A percentile compares a stretch with the other conserved stretches of the same genome.
phyloP scores from a whole-genome alignment of 2,888 invertebrate species.

The Macrosiphum euphorbiae region DNA sequence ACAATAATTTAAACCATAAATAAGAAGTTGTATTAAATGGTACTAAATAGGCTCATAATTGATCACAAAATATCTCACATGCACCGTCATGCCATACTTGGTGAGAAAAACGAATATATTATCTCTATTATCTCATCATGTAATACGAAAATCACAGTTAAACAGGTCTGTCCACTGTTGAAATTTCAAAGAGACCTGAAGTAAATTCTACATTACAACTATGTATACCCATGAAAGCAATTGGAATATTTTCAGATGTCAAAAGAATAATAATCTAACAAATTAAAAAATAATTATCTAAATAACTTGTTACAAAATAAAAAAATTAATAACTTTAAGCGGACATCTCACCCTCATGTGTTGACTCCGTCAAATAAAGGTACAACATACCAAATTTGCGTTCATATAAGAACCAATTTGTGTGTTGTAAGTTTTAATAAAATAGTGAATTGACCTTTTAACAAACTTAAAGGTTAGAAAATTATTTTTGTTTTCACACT shows the following conservation, averaged over 20 bases:
- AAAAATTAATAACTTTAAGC: background rate
- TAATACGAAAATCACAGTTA: background rate
- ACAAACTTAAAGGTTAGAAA: background rate
- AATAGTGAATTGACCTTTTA: background rate
- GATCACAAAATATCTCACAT: background rate
- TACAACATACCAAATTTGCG: background rate
- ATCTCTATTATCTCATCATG: background rate
- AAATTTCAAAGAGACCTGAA: background rate
- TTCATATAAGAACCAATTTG: background rate
- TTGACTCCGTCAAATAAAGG: background rate
- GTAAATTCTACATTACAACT: background rate
- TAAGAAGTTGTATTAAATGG: background rate
- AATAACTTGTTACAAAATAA: background rate
- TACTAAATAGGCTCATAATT: background rate
- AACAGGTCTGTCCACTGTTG: background rate
- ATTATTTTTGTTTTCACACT: background rate
- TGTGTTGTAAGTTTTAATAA: background rate
- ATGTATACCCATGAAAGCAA: background rate
- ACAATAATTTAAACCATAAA: background rate
- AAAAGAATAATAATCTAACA: background rate
- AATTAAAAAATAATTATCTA: background rate
- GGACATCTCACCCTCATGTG: background rate
- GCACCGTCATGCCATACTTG: too few relatives aligned
- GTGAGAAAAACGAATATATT: background rate
- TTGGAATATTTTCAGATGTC: background rate